These are phyloP conservation scores for Noctilio leporinus DNA, from an alignment of 2,113 vertebrate species.

Conservation along the genomic window DNA sequence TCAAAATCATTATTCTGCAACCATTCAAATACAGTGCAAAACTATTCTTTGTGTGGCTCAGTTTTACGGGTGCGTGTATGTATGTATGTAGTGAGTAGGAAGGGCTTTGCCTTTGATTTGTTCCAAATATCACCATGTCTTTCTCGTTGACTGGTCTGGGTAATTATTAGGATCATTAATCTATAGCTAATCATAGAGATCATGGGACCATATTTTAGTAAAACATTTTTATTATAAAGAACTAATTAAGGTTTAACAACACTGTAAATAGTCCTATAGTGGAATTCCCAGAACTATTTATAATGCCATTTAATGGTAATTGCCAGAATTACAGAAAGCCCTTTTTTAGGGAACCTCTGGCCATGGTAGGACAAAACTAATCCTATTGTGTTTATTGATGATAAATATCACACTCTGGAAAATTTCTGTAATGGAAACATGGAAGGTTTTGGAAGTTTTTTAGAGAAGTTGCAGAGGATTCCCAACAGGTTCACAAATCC, in stretches of 20 bases:
- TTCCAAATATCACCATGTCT: not conserved
- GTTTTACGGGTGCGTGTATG: not conserved
- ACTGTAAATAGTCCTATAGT: not conserved
- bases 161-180: not conserved
- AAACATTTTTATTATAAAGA: constrained; percentile 1
- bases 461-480: not conserved
- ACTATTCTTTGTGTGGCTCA: not conserved
- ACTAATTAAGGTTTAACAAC: not conserved
- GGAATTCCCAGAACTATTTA: not conserved
- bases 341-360: not conserved
- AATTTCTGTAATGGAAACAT: not conserved
- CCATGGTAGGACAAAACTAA: not conserved
- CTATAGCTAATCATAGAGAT: not conserved
- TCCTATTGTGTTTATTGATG: not conserved
- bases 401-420: not conserved
- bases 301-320: not conserved
- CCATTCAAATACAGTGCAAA: not conserved
- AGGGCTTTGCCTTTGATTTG: not conserved
- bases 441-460: not conserved
- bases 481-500: not conserved
- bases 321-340: not conserved
- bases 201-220: not conserved
- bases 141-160: not conserved
- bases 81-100: not conserved
- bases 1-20: not conserved